Evolutionary conservation across 2,113 vertebrate species (phyloP).

Genomic region (Tachuris rubrigastra): DNA sequence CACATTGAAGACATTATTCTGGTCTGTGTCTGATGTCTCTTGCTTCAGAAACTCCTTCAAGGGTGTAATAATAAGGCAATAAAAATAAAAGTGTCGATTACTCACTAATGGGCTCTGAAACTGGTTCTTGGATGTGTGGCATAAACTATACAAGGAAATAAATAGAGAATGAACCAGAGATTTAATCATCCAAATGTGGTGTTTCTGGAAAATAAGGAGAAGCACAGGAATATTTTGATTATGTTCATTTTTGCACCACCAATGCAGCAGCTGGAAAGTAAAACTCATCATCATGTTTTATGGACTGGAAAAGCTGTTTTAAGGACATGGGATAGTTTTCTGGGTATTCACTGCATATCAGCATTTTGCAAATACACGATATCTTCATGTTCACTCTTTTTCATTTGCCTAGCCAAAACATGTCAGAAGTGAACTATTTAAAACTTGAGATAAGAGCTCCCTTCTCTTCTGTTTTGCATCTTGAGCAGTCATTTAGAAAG

Average conservation of each 20-base stretch:
- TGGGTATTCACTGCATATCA: background rate
- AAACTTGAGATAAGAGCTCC: background rate
- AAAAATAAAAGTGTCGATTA: background rate
- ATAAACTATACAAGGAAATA: constrained; percentile 16
- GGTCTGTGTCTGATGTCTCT: constrained; percentile 6
- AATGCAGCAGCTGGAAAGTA: background rate
- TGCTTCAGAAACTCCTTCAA: constrained; percentile 37
- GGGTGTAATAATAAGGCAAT: constrained; percentile 8
- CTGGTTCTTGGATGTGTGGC: background rate
- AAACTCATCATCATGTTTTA: background rate
- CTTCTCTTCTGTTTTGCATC: constrained; percentile 10
- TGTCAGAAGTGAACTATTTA: background rate
- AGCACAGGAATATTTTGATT: background rate
- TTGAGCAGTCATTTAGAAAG: constrained; percentile 32
- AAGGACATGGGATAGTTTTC: background rate
- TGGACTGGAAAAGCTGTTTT: background rate
- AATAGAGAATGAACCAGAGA: constrained; percentile 9
- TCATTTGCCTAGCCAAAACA: background rate
- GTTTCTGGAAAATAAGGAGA: background rate
- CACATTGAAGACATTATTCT: constrained; percentile 23
- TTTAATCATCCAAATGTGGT: background rate
- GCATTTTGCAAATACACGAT: background rate
- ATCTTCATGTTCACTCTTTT: background rate
- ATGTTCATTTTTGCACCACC: background rate
- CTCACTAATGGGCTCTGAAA: background rate